Conservation (phyloP, 2,797 vertebrate species). For the Melopsittacus undulatus region DNA sequence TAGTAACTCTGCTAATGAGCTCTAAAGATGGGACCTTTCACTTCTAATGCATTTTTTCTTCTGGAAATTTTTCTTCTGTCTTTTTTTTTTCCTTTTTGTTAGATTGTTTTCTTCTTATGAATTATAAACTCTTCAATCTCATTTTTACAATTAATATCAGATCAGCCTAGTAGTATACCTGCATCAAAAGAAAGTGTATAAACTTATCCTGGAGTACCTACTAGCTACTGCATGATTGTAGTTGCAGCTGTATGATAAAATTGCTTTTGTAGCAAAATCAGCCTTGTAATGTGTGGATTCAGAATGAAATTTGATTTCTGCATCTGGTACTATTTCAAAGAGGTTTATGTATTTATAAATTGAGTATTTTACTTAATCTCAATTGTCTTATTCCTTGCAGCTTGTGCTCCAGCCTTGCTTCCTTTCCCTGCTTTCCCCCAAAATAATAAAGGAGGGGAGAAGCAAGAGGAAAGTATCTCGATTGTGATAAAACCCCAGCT, state of each 20-base stretch:
- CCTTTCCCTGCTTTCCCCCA: accelerated
- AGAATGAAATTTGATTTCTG: neutral
- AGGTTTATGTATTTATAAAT: neutral
- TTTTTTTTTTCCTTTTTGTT: neutral
- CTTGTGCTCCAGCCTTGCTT: neutral
- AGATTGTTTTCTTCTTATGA: too few relatives aligned
- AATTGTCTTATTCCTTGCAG: neutral
- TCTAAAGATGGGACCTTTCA: neutral
- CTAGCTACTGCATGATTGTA: neutral
- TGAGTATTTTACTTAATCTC: neutral
- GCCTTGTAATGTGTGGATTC: neutral
- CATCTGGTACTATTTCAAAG: neutral
- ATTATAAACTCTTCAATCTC: too few relatives aligned
- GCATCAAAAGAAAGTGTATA: neutral
- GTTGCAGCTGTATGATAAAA: neutral
- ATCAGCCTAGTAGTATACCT: neutral
- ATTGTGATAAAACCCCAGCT: neutral
- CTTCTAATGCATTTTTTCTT: neutral
- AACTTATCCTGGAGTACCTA: neutral
- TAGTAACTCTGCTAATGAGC: neutral
- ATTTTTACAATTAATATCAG: neutral
- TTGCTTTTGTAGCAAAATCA: neutral
- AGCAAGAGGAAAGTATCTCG: neutral
- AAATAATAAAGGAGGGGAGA: neutral
- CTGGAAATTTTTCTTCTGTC: neutral